A percentile compares a stretch with the other conserved stretches of the same genome.
These are phyloP conservation scores for Pogonus chalceus DNA, from an alignment of 1,140 invertebrate species.

Conservation along the genomic window DNA sequence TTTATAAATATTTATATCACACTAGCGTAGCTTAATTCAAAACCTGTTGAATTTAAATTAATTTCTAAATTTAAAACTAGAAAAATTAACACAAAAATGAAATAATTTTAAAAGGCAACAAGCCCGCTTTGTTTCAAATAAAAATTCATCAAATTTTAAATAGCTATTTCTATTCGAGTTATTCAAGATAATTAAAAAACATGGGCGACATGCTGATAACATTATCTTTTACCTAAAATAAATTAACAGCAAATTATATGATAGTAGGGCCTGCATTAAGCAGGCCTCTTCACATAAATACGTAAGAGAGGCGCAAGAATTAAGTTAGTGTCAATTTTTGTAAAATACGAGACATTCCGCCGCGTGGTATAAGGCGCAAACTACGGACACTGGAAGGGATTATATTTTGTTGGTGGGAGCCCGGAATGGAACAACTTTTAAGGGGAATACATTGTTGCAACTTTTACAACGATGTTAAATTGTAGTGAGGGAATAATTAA, in stretches of 20 bases:
- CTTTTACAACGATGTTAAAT: too few species aligned
- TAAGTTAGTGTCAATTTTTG: slow-evolving; percentile 7
- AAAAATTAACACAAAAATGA: too few species aligned
- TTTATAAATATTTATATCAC: too few species aligned
- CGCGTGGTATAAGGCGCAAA: not conserved
- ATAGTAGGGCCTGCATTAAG: not conserved
- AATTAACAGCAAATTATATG: slow-evolving; percentile 5
- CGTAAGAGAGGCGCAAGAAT: slow-evolving; percentile 1
- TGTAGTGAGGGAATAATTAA: too few species aligned
- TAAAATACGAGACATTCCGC: slow-evolving; percentile 1
- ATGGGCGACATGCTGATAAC: slow-evolving; percentile 6
- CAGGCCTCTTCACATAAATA: not conserved
- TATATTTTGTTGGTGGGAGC: not conserved
- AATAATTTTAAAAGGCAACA: too few species aligned
- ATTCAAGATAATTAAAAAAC: slow-evolving; percentile 4
- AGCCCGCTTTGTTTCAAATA: not conserved
- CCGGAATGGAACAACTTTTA: too few species aligned
- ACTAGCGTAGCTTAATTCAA: too few species aligned
- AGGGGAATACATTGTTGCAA: too few species aligned
- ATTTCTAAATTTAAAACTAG: too few species aligned
- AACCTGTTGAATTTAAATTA: too few species aligned
- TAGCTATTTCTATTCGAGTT: slow-evolving; percentile 3
- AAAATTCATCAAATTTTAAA: not conserved
- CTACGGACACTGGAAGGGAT: not conserved
- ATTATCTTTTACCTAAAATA: slow-evolving; percentile 7